These are phyloP conservation scores for Desoria tigrina DNA, from an alignment of 2,888 invertebrate genomes.

Conservation along the genomic window DNA sequence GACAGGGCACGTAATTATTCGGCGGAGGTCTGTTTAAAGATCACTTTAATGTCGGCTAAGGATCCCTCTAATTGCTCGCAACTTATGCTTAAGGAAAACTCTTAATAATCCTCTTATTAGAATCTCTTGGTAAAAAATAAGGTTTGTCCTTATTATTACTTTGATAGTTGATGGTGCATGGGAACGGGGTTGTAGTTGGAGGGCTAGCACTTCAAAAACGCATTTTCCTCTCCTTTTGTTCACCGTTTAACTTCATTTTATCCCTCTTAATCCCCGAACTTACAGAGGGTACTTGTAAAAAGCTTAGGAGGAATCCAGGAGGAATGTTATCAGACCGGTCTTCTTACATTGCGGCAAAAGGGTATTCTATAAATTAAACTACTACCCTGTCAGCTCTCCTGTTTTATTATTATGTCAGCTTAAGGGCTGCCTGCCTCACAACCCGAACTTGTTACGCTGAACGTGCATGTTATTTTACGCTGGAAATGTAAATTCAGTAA, in stretches of 20 bases:
- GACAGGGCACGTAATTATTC: constrained; percentile 15
- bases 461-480: not conserved
- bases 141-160: too few relatives aligned
- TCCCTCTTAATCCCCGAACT: too few relatives aligned
- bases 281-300: not conserved
- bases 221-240: not conserved
- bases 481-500: too few relatives aligned
- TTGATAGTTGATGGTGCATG: too few relatives aligned
- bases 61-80: not conserved
- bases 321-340: constrained; percentile 16
- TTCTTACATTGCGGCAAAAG: not conserved
- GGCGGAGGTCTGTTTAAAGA: constrained; percentile 9
- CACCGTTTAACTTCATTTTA: too few relatives aligned
- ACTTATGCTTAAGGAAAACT: not conserved
- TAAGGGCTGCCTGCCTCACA: not conserved
- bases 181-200: too few relatives aligned
- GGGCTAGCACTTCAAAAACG: not conserved
- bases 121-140: too few relatives aligned
- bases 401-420: constrained; percentile 15
- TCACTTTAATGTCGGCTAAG: constrained; percentile 2
- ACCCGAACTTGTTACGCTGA: not conserved
- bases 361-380: constrained; percentile 11
- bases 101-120: too few relatives aligned
- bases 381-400: constrained; percentile 6
- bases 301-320: not conserved